Conservation (phyloP, 2,113 vertebrate genomes). For the Muntiacus muntjak region DNA sequence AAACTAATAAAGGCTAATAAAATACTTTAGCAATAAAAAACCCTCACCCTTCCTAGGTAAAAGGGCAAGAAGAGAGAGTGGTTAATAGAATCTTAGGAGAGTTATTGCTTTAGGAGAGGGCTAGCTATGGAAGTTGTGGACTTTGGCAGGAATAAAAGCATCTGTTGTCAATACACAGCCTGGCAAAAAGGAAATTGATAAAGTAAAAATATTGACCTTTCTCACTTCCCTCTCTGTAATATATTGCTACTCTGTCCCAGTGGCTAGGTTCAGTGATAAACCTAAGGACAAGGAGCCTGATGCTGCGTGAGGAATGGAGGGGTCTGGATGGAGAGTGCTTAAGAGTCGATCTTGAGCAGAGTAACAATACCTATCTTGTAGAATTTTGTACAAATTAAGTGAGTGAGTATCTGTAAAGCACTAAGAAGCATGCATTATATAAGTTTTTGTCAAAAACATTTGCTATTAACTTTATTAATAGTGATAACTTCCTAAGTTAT, state of each 20-base stretch:
- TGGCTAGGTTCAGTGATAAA: not conserved
- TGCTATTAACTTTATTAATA: not conserved
- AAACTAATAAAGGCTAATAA: not conserved
- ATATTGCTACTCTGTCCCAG: not conserved
- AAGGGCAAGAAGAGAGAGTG: not conserved
- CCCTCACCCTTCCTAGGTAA: not conserved
- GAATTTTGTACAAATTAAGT: not conserved
- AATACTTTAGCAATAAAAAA: not conserved
- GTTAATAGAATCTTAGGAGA: not conserved
- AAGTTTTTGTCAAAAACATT: not conserved
- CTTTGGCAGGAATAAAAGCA: not conserved
- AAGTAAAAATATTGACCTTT: not conserved
- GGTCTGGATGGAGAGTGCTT: rapidly evolving
- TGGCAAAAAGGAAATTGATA: not conserved
- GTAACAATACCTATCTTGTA: not conserved
- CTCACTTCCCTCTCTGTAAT: not conserved
- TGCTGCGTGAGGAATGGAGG: not conserved
- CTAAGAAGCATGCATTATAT: not conserved
- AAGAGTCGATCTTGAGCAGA: not conserved
- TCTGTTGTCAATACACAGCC: not conserved
- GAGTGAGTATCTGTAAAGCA: not conserved
- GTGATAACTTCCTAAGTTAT: not conserved
- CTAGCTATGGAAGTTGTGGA: not conserved
- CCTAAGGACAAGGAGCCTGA: not conserved
- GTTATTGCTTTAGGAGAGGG: not conserved